Evolutionary conservation across 2,888 invertebrate species (phyloP), one percentile per base, ranked within the genome.

Genomic region (Hypomecis atomaria): DNA sequence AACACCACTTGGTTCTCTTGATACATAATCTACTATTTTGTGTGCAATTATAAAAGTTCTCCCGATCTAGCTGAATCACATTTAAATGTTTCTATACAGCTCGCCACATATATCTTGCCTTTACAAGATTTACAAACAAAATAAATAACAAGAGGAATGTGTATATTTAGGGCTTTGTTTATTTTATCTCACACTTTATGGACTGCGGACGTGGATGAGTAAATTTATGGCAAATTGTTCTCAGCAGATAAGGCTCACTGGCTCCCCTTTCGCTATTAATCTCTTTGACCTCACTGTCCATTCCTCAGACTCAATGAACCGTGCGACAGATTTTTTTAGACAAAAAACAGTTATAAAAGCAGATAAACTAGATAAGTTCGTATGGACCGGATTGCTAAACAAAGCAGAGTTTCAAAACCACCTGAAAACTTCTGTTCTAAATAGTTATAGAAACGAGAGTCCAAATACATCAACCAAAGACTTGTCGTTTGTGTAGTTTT

Each of bases 141-240:
- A 59, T 64, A 59, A 64, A 64, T 64, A 47, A 56, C 37, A 11
- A 9, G 53, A 56, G 6, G 36, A 54, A 61, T 61, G 58, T 61
- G 61, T 61, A 58, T 64, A 48, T 54, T 61, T 61, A 65, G 61
- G 65, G 34, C 53, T 13, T 44, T 47, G 60, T 57, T 65, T 61
- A 60, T 53, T 48, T 50, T 57, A 59, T 43, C 54, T 53, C 38
- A 38, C 57, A 57, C 36, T 65, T 60, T 53, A 65, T 65, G 50
- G 53, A 40, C 56, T 53, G 34, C 47, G 47, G 53, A 58, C 23
- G 43, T 43, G 43, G 50, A 49, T 55, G 53, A 49, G 43, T 11
- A 44, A 55, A 59, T 64, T 59, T 64, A 64, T 64, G 50, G 64
- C 59, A 59, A 58, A 59, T 64, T 59, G 55, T 64, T 59, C 40